Evolutionary conservation across 2,113 vertebrate genomes (phyloP).

Genomic region (Chaetodon auriga): DNA sequence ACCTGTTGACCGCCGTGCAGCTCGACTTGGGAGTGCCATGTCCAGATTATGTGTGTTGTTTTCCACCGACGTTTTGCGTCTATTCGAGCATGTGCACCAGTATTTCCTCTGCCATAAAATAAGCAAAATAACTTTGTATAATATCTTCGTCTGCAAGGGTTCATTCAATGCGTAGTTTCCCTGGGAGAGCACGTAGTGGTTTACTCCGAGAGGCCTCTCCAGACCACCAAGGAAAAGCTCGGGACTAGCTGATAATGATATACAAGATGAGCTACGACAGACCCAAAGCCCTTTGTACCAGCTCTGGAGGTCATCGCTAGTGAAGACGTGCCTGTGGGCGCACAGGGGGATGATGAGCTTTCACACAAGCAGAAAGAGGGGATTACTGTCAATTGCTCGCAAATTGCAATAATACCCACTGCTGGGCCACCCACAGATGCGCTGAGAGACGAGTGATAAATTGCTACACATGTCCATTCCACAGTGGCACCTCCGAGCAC

Average conservation of each 20-base stretch:
- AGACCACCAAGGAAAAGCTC: slow-evolving; percentile 43
- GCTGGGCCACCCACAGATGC: slow-evolving; percentile 80
- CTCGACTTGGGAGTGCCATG: background rate
- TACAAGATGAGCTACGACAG: slow-evolving; percentile 38
- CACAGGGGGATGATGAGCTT: slow-evolving; percentile 66
- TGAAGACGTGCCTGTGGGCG: slow-evolving; percentile 57
- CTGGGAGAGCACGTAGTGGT: slow-evolving; percentile 1
- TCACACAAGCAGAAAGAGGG: slow-evolving; percentile 69
- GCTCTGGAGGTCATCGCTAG: slow-evolving; percentile 53
- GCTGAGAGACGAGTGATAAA: slow-evolving; percentile 80
- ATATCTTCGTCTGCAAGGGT: background rate
- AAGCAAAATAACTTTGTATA: background rate
- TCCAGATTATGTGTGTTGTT: background rate
- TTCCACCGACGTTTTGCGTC: background rate
- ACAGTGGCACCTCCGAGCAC: slow-evolving; percentile 57
- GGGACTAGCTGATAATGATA: slow-evolving; percentile 60
- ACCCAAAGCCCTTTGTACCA: slow-evolving; percentile 32
- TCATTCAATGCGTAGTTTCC: slow-evolving; percentile 14
- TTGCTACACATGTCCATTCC: slow-evolving; percentile 78
- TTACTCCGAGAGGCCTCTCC: slow-evolving; percentile 24
- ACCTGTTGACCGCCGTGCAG: background rate
- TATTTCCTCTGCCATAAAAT: slow-evolving; percentile 11
- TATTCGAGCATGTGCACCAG: background rate
- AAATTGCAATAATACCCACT: slow-evolving; percentile 81
- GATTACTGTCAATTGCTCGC: slow-evolving; percentile 83